Conservation (phyloP, 2,113 vertebrate genomes). For the Dendrocopos noguchii region DNA sequence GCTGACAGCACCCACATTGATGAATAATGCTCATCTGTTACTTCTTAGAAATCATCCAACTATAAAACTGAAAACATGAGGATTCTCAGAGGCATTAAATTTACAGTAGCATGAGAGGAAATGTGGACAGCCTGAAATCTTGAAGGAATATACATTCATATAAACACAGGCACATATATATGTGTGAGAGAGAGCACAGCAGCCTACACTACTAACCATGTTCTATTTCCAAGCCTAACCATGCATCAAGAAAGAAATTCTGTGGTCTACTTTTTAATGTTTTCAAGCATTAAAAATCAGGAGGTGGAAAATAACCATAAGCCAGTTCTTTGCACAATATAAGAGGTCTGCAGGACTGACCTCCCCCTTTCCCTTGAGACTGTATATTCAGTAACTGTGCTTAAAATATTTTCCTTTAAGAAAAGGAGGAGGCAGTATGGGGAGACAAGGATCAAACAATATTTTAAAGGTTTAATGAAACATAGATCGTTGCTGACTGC, state of each 20-base stretch:
- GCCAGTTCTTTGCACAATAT: neutral
- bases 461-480: conserved; percentile 3
- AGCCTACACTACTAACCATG: neutral
- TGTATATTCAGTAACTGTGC: neutral
- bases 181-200: neutral
- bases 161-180: neutral
- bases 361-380: neutral
- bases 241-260: neutral
- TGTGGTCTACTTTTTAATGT: neutral
- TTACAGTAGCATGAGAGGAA: neutral
- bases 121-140: neutral
- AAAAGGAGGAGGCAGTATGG: neutral
- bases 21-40: neutral
- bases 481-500: neutral
- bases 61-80: neutral
- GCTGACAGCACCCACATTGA: neutral
- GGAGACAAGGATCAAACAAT: neutral
- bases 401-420: conserved; percentile 3
- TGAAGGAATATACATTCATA: neutral
- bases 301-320: neutral
- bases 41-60: neutral
- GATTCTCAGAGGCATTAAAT: neutral
- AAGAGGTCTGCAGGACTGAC: neutral
- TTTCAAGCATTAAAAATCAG: conserved; percentile 5
- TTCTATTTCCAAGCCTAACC: neutral